phyloP scores from a whole-genome alignment of 2,113 vertebrate genomes.

The Donacobius atricapilla region DNA sequence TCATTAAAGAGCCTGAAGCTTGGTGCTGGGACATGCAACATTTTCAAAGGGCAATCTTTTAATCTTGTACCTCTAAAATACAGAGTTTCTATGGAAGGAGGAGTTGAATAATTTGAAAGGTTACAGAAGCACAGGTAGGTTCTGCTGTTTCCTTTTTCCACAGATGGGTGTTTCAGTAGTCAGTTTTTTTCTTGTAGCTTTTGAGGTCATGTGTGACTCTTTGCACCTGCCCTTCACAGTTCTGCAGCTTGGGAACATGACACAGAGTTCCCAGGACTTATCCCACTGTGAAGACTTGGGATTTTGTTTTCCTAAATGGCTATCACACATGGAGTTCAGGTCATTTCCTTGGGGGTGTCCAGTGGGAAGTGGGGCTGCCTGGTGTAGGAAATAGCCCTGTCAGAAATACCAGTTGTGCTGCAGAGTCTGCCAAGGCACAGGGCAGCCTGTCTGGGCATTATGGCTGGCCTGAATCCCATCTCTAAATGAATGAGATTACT shows the following conservation, averaged over 20 bases:
- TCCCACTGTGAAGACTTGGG: not conserved
- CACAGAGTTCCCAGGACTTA: accelerated
- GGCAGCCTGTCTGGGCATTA: not conserved
- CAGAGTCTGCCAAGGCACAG: not conserved
- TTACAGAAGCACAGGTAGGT: not conserved
- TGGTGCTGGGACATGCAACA: not conserved
- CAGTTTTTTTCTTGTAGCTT: not conserved
- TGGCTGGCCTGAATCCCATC: not conserved
- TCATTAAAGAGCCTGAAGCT: not conserved
- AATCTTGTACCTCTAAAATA: not conserved
- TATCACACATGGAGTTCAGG: accelerated
- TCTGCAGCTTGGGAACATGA: not conserved
- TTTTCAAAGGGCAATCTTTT: not conserved
- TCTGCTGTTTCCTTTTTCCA: not conserved
- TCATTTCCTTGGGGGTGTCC: not conserved
- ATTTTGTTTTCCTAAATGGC: not conserved
- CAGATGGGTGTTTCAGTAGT: not conserved
- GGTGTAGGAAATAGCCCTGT: not conserved
- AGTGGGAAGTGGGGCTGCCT: not conserved
- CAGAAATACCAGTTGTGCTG: not conserved
- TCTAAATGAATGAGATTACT: not conserved
- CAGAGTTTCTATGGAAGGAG: not conserved
- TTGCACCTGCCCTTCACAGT: not conserved
- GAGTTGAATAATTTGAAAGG: not conserved
- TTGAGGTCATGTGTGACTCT: accelerated